A percentile compares a stretch with the other conserved stretches of the same genome.
Evolutionary conservation across 1,140 invertebrate genomes (phyloP).

Genomic region (Phymastichus coffea): DNA sequence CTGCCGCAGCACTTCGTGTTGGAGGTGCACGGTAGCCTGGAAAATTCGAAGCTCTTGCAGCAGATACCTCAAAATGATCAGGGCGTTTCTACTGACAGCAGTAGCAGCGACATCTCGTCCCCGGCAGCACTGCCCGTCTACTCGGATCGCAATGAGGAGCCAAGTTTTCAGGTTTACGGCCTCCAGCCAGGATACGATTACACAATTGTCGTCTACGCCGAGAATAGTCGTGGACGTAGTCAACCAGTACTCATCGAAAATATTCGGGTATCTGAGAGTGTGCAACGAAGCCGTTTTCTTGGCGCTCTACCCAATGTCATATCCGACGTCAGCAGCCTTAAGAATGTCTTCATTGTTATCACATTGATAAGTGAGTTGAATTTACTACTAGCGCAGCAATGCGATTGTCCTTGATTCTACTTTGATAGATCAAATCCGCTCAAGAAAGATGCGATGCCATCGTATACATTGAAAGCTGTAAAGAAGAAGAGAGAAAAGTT

Average conservation of each 20-base stretch:
- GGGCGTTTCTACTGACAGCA: conserved; percentile 33
- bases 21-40: conserved; percentile 71
- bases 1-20: conserved; percentile 79
- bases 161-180: conserved; percentile 66
- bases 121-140: conserved; percentile 58
- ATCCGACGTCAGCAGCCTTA: conserved; percentile 33
- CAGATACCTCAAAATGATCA: conserved; percentile 64
- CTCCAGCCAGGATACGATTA: conserved; percentile 68
- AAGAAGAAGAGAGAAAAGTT: conserved; percentile 16
- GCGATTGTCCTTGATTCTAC: no score
- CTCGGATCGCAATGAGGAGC: conserved; percentile 61
- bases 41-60: conserved; percentile 46
- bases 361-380: conserved; percentile 45
- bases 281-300: conserved; percentile 45
- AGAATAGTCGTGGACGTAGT: conserved; percentile 71
- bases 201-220: conserved; percentile 67
- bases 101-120: conserved; percentile 42
- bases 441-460: no score
- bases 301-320: conserved; percentile 46
- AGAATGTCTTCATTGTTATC: conserved; percentile 44
- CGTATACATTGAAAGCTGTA: no score
- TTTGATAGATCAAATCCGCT: no score
- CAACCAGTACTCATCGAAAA: conserved; percentile 63
- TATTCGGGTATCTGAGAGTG: conserved; percentile 55
- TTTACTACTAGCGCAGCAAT: no score